Conservation (phyloP, 2,113 vertebrate species). For the Prunella himalayana region DNA sequence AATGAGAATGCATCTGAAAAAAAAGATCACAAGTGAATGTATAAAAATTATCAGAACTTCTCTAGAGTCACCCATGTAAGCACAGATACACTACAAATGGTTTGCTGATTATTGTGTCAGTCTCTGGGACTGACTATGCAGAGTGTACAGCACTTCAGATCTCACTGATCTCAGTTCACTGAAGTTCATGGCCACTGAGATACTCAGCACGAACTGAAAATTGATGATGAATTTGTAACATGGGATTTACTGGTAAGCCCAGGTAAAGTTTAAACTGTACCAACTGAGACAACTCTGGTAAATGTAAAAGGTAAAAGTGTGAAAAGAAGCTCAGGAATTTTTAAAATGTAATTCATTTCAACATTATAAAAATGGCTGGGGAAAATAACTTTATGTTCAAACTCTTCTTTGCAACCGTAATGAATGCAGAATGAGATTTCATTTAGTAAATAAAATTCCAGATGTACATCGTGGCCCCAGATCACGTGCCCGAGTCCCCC, state of each 20-base stretch:
- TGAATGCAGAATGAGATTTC: background rate
- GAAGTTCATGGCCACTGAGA: background rate
- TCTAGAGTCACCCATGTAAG: background rate
- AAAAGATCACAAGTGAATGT: background rate
- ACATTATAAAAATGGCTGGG: accelerated
- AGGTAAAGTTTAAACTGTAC: background rate
- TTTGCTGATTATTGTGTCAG: background rate
- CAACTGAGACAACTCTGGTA: background rate
- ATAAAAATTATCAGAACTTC: background rate
- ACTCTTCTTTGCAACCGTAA: background rate
- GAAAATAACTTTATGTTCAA: background rate
- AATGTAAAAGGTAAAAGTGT: accelerated
- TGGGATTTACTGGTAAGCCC: background rate
- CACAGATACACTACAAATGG: background rate
- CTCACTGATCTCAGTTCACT: background rate
- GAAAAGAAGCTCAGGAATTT: background rate
- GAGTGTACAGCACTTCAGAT: accelerated
- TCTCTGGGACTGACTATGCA: background rate
- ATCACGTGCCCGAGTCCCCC: too few species aligned
- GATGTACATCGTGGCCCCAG: background rate
- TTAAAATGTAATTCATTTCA: background rate
- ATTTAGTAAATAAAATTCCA: background rate
- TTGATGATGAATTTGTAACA: background rate
- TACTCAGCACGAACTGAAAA: background rate
- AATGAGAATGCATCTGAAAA: background rate